A percentile compares a stretch with the other conserved stretches of the same genome.
These are phyloP conservation scores for Lasiurus cinereus DNA, from an alignment of 2,113 vertebrate species.

Conservation along the genomic window DNA sequence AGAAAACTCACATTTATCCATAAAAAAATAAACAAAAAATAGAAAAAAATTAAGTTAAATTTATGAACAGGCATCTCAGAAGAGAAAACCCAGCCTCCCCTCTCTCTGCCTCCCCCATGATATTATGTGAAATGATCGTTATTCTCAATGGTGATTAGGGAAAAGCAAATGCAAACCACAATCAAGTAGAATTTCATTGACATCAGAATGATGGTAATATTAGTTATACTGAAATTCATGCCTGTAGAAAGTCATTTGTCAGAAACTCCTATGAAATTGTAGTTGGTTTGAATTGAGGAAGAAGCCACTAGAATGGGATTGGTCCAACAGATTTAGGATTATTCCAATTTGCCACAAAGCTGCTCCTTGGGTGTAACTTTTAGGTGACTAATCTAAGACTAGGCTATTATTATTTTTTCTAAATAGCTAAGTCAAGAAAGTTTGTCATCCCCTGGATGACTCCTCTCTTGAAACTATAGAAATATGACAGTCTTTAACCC, in stretches of 20 bases:
- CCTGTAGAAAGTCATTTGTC: neutral
- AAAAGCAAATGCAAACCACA: neutral
- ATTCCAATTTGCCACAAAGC: neutral
- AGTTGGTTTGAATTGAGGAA: neutral
- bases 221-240: neutral
- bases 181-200: slow-evolving; percentile 34
- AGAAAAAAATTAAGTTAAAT: slow-evolving; percentile 3
- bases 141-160: neutral
- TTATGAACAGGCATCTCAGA: neutral
- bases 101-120: no score
- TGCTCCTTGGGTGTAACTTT: slow-evolving; percentile 41
- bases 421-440: slow-evolving; percentile 46
- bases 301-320: neutral
- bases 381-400: slow-evolving; percentile 6
- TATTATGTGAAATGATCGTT: neutral
- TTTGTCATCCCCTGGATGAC: slow-evolving; percentile 49
- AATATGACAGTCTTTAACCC: slow-evolving; percentile 31
- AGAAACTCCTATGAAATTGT: neutral
- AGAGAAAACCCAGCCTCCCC: neutral
- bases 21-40: neutral
- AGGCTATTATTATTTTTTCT: neutral
- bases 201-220: neutral
- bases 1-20: neutral
- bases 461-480: slow-evolving; percentile 56
- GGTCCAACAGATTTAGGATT: slow-evolving; percentile 26